Evolutionary conservation across 2,797 vertebrate species (phyloP), one percentile per base, ranked within the genome.

Genomic region (Pelodytes ibericus): DNA sequence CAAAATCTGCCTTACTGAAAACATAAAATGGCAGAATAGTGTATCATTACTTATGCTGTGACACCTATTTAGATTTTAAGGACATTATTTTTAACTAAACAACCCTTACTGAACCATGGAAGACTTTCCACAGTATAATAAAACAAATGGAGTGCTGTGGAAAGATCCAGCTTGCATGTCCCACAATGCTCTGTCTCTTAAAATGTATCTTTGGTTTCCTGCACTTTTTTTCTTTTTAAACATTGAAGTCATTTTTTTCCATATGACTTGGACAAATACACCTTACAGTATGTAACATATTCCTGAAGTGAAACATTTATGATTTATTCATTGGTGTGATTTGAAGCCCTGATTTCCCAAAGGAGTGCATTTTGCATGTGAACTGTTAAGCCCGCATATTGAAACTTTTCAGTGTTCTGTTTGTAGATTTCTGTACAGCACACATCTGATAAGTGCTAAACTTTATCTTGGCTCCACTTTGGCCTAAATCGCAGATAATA

Each of bases 261-360:
- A 39, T 33, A 70, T 63, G 25, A 63, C 58, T 53, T 29, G n/a
- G 59, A 62, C n/a, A 24, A 26, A 63, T 71, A 65, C 56, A 71
- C 47, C 9, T 71, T 33, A 25, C 10, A 63, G 60, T 9, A 47
- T 71, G 30, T 47, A 64, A 49, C 51, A 71, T 64, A 60, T 47
- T 59, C 56, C 57, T 71, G 39, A 60, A 59, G 41, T 44, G 59
- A 77, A 71, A 71, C 26, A 66, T 63, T 77, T 47, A 77, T 77
- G 31, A 71, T 71, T 71, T 77, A 77, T 65, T 77, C 67, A 77
- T 71, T 71, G 4, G 18, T 71, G 47, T 58, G 22, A 77, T 71
- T 77, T 77, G 31, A 59, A 31, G 60, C 59, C 44, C 33, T 71
- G 60, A 77, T 77, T 77, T 77, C 74, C 74, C 67, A 56, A 25